These are phyloP conservation scores for Chelonus insularis DNA, from an alignment of 1,140 invertebrate species.

Conservation along the genomic window DNA sequence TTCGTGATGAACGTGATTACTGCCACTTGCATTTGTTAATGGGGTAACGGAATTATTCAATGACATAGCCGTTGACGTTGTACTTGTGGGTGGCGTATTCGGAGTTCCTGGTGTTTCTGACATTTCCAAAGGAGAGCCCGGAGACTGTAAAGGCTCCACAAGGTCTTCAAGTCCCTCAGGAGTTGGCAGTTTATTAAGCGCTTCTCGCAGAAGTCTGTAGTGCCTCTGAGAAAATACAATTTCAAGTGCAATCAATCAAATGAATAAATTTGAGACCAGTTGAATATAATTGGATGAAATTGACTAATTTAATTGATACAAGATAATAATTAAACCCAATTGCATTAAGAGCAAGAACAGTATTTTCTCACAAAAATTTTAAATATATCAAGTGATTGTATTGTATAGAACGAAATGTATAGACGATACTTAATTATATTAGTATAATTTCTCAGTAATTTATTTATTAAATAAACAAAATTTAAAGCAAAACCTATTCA, in stretches of 20 bases:
- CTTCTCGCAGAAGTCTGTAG: constrained; percentile 77
- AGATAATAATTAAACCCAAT: no score
- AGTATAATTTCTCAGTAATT: no score
- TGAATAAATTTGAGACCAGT: no score
- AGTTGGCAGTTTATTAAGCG: constrained; percentile 76
- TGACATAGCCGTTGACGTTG: constrained; percentile 34
- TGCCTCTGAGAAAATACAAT: constrained; percentile 66
- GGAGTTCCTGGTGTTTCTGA: constrained; percentile 46
- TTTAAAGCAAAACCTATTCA: no score
- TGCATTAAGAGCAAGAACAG: no score
- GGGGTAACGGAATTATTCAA: constrained; percentile 34
- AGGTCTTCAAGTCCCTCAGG: constrained; percentile 73
- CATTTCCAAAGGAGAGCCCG: constrained; percentile 48
- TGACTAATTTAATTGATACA: no score
- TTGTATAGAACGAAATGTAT: no score
- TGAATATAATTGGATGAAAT: no score
- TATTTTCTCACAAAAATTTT: no score
- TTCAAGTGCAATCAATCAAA: background rate
- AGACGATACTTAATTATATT: no score
- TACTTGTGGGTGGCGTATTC: constrained; percentile 45
- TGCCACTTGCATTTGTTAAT: constrained; percentile 43
- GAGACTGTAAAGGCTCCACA: constrained; percentile 64
- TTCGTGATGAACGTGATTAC: constrained; percentile 56
- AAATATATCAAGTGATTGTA: no score
- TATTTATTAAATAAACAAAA: no score